A percentile compares a stretch with the other conserved stretches of the same genome.
Evolutionary conservation across 2,797 vertebrate species (phyloP).

Genomic region (Pseudochirops cupreus): DNA sequence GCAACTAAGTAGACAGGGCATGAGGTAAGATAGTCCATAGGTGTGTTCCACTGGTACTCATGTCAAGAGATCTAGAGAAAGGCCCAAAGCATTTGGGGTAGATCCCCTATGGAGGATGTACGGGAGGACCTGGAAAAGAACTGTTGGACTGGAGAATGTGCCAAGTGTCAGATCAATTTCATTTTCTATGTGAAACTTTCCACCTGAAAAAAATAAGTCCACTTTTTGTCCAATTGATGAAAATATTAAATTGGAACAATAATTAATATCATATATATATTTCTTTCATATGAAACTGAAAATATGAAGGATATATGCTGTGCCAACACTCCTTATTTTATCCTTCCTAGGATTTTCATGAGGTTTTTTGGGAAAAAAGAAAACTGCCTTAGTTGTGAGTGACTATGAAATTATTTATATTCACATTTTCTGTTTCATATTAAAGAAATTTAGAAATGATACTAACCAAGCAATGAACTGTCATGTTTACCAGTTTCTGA

Average conservation of each 20-base stretch:
- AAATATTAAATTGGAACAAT: neutral
- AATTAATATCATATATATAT: neutral
- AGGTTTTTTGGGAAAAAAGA: neutral
- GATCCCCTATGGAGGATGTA: neutral
- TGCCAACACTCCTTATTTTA: neutral
- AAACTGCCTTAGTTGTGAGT: neutral
- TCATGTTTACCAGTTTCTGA: too few species aligned
- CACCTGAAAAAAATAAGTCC: neutral
- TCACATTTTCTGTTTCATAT: neutral
- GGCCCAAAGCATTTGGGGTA: neutral
- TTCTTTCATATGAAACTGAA: neutral
- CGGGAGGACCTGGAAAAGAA: neutral
- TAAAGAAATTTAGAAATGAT: neutral
- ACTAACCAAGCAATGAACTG: neutral
- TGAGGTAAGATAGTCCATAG: neutral
- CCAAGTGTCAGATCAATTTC: slow-evolving; percentile 7
- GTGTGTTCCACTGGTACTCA: neutral
- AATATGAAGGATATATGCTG: neutral
- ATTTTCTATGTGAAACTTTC: neutral
- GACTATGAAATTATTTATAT: neutral
- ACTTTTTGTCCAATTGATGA: neutral
- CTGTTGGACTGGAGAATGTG: neutral
- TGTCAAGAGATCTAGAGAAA: neutral
- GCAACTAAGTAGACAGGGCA: neutral
- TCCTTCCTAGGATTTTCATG: neutral